Evolutionary conservation across 2,113 vertebrate genomes (phyloP).

Genomic region (Megaptera novaeangliae): DNA sequence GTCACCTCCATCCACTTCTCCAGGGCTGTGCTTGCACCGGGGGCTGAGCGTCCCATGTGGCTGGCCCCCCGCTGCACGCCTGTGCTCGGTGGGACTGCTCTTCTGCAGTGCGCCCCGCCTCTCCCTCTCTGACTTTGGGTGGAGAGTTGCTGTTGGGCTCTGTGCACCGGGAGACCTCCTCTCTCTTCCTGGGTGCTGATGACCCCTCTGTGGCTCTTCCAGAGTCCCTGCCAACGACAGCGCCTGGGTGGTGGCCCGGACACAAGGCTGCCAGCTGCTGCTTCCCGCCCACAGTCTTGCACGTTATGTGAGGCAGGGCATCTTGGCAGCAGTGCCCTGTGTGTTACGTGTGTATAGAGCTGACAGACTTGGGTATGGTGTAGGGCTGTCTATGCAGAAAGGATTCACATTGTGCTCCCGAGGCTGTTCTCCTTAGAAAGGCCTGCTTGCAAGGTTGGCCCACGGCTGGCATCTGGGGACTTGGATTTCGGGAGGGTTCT

Average conservation of each 20-base stretch:
- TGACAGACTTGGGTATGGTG: too few species aligned
- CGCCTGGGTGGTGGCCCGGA: neutral
- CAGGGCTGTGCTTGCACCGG: neutral
- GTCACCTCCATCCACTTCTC: neutral
- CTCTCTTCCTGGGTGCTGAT: neutral
- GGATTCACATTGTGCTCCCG: neutral
- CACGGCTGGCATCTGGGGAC: neutral
- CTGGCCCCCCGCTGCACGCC: neutral
- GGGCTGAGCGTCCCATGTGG: too few species aligned
- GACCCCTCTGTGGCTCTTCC: neutral
- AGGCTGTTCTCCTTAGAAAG: neutral
- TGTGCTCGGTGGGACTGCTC: neutral
- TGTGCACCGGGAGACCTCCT: accelerated
- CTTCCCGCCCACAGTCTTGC: neutral
- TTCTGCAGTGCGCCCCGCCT: neutral
- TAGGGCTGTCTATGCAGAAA: neutral
- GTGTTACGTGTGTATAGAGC: neutral
- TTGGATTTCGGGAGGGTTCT: neutral
- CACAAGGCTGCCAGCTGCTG: neutral
- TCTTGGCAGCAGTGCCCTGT: neutral
- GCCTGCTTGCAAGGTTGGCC: neutral
- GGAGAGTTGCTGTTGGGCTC: neutral
- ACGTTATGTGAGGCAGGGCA: accelerated
- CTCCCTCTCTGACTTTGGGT: neutral
- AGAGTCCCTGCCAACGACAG: neutral